Conservation (phyloP, 2,888 invertebrate species). For the Eupithecia vulgata region DNA sequence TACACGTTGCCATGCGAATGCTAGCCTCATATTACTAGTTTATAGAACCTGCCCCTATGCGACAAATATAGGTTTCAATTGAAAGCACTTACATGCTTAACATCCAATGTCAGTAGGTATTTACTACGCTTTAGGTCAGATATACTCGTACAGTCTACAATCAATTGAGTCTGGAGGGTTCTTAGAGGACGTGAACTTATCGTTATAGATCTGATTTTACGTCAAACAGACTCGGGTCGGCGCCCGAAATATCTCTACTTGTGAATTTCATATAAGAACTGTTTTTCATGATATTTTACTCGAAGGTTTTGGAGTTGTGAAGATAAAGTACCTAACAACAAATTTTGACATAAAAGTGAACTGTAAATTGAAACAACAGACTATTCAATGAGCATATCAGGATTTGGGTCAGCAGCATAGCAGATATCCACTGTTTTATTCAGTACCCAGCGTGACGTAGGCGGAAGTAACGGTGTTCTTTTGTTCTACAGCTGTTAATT, state of each 20-base stretch:
- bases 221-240: not conserved
- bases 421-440: constrained; percentile 54
- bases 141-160: constrained; percentile 10
- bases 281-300: not conserved
- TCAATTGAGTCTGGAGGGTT: constrained; percentile 25
- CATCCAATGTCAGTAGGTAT: constrained; percentile 24
- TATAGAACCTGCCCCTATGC: constrained; percentile 33
- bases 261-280: not conserved
- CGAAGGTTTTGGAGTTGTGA: not conserved
- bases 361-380: constrained; percentile 35
- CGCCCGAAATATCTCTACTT: not conserved
- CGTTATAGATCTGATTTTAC: constrained; percentile 5
- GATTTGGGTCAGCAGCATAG: constrained; percentile 55
- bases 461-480: constrained; percentile 67
- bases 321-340: not conserved
- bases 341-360: constrained; percentile 20
- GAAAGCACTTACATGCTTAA: constrained; percentile 24
- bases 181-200: constrained; percentile 24
- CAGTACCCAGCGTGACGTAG: constrained; percentile 59
- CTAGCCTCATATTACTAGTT: constrained; percentile 34
- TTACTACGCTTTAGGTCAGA: constrained; percentile 16
- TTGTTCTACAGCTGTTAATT: constrained; percentile 60
- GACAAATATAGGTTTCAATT: constrained; percentile 30
- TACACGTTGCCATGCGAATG: constrained; percentile 40
- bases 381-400: constrained; percentile 47